A percentile compares a stretch with the other conserved stretches of the same genome.
Conservation (phyloP, 2,113 vertebrate genomes). For the Nycticorax nycticorax region DNA sequence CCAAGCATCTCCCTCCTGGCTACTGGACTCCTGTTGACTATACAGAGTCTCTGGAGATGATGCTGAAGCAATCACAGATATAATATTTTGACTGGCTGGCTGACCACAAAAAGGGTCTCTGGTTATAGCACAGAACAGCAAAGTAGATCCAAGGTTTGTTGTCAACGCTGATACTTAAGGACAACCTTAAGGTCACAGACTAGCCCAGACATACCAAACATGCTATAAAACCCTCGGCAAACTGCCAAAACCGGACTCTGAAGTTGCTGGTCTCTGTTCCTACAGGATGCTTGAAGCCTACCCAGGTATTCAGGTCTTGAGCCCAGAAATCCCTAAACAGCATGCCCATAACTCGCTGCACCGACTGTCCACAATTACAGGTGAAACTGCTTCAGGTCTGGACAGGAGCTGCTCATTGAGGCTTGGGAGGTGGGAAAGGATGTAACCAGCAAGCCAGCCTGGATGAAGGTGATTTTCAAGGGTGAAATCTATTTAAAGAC, state of each 20-base stretch:
- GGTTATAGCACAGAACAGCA: not conserved
- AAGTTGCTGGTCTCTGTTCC: not conserved
- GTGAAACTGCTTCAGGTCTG: not conserved
- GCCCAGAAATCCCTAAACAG: not conserved
- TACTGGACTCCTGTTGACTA: not conserved
- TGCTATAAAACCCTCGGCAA: not conserved
- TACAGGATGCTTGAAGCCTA: not conserved
- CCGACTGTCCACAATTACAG: not conserved
- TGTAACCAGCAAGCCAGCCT: not conserved
- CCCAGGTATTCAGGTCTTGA: not conserved
- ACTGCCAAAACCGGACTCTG: not conserved
- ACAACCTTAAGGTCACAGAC: not conserved
- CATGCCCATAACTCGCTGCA: accelerated
- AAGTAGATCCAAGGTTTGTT: not conserved
- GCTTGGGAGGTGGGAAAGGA: not conserved
- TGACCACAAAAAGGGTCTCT: not conserved
- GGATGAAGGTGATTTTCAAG: not conserved
- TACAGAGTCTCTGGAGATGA: not conserved
- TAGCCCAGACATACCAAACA: not conserved
- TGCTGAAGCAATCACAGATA: conserved; percentile 21
- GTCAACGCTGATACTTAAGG: not conserved
- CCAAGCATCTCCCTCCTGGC: not conserved
- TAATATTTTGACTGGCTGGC: conserved; percentile 4
- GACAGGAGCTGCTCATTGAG: not conserved
- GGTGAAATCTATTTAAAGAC: not conserved